These are phyloP conservation scores for Gymnosoma rotundatum DNA, from an alignment of 2,888 invertebrate genomes.

Conservation along the genomic window DNA sequence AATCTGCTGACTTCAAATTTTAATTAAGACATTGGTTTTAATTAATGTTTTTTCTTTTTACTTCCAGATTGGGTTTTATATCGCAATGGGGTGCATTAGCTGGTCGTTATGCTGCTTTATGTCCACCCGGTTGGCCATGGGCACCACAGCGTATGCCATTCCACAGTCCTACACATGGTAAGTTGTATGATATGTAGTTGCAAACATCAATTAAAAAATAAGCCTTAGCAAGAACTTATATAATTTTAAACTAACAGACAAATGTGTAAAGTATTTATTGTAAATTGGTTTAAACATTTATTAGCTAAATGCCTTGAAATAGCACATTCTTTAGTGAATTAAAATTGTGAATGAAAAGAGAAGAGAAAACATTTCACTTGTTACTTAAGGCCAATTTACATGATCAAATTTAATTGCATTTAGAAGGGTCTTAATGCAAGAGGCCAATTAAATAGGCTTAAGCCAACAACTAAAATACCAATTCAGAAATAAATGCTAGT, in stretches of 20 bases:
- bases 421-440: constrained; percentile 77
- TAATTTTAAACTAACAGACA: background rate
- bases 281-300: constrained; percentile 20
- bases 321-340: constrained; percentile 58
- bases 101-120: constrained; percentile 88
- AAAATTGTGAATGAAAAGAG: background rate
- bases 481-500: constrained; percentile 43
- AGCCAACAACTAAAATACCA: constrained; percentile 66
- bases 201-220: background rate
- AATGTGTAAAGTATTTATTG: constrained; percentile 9
- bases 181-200: constrained; percentile 73
- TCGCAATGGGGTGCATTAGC: constrained; percentile 92
- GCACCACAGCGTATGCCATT: constrained; percentile 82
- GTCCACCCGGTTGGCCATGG: constrained; percentile 87
- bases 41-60: constrained; percentile 69
- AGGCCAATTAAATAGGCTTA: constrained; percentile 79
- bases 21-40: background rate
- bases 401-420: constrained; percentile 80
- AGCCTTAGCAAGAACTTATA: background rate
- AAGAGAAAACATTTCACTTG: constrained; percentile 65
- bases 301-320: constrained; percentile 39
- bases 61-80: constrained; percentile 90
- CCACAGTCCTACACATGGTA: constrained; percentile 88
- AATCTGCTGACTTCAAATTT: too few relatives aligned
- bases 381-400: constrained; percentile 80